Percentiles rank a stretch among this genome's conserved stretches.
Evolutionary conservation across 1,140 invertebrate species (phyloP).

Genomic region (Drosophila subobscura): DNA sequence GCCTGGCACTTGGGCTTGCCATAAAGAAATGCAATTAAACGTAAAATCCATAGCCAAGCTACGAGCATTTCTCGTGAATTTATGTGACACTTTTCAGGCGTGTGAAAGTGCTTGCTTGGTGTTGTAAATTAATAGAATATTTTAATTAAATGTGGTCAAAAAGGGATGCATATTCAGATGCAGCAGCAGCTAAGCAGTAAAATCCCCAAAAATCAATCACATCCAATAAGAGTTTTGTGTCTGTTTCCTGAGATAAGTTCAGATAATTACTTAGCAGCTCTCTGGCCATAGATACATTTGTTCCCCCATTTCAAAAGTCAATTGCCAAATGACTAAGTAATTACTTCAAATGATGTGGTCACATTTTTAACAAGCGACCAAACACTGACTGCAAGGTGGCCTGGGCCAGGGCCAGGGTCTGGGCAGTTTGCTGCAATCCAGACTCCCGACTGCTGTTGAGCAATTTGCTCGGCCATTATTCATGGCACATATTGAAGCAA

Average conservation of each 20-base stretch:
- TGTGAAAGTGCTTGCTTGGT: constrained; percentile 6
- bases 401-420: constrained; percentile 29
- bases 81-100: constrained; percentile 29
- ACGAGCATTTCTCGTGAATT: constrained; percentile 11
- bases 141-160: constrained; percentile 57
- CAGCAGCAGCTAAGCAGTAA: neutral
- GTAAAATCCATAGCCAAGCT: neutral
- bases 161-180: constrained; percentile 19
- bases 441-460: constrained; percentile 38
- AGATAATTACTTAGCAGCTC: neutral
- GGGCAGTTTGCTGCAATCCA: constrained; percentile 46
- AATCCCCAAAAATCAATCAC: constrained; percentile 16
- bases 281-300: constrained; percentile 5
- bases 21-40: constrained; percentile 49
- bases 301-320: constrained; percentile 58
- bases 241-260: constrained; percentile 20
- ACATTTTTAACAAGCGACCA: constrained; percentile 36
- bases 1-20: constrained; percentile 13
- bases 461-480: constrained; percentile 79
- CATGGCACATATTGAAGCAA: constrained; percentile 70
- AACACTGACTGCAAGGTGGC: constrained; percentile 45
- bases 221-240: neutral
- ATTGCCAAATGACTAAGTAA: constrained; percentile 70
- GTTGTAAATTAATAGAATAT: constrained; percentile 47
- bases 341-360: constrained; percentile 68